A percentile compares a stretch with the other conserved stretches of the same genome.
These are phyloP conservation scores for Helogale parvula DNA, from an alignment of 2,113 vertebrate genomes.

Conservation along the genomic window DNA sequence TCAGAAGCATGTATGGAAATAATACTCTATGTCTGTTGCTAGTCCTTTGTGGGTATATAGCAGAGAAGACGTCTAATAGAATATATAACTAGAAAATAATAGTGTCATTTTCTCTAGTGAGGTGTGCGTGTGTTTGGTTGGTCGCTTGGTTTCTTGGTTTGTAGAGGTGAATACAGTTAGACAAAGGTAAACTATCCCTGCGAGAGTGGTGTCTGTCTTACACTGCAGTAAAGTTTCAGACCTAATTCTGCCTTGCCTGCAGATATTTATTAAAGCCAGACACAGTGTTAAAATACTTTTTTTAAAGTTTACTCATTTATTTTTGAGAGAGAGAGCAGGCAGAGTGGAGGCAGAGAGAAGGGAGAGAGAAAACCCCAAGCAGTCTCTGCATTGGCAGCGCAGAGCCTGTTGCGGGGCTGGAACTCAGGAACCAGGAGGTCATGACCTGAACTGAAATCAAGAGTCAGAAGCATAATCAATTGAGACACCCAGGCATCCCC, in stretches of 20 bases:
- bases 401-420: too few relatives aligned
- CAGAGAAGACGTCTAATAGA: neutral
- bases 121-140: neutral
- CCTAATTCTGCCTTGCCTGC: neutral
- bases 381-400: too few relatives aligned
- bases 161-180: neutral
- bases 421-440: too few relatives aligned
- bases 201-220: neutral
- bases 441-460: too few relatives aligned
- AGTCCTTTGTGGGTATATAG: neutral
- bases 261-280: neutral
- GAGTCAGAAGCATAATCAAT: too few relatives aligned
- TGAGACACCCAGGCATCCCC: too few relatives aligned
- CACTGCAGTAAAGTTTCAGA: neutral
- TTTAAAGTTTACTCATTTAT: too few relatives aligned
- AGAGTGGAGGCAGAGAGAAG: too few relatives aligned
- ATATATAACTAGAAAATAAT: neutral
- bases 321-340: too few relatives aligned
- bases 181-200: neutral
- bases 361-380: too few relatives aligned
- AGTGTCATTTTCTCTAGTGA: neutral
- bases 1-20: neutral
- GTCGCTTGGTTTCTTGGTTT: neutral
- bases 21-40: neutral
- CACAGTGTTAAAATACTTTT: neutral